Evolutionary conservation across 2,113 vertebrate species (phyloP), one percentile per base, ranked within the genome.

Genomic region (Xenopus laevis): DNA sequence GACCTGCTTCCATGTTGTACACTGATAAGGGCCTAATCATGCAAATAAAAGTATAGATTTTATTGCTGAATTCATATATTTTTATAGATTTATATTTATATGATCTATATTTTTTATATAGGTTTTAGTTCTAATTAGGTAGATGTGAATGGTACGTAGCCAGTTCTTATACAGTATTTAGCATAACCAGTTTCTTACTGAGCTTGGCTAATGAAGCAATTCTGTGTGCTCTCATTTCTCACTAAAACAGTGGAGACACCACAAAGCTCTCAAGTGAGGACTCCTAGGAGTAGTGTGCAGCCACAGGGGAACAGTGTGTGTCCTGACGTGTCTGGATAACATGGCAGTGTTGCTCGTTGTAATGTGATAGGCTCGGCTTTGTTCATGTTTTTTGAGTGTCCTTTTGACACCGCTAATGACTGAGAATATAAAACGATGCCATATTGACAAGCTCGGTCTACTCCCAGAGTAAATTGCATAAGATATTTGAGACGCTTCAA

Each of bases 261-360:
- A 75, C 66, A 70, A 70, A 70, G 67, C 74, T 44, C 65, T 69
- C 12, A 20, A 62, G 33, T 62, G 72, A 50, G n/a, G 65, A 57
- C 65, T 68, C 58, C 2, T 50, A 68, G 73, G 65, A 75, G 74
- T 76, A 74, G 65, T 60, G 65, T 76, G 66, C 68, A 55, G 58
- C 67, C 74, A 70, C 74, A 53, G 66, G 74, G 59, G 67, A 76
- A 12, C 74, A 23, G 67, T 40, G 74, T 77, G 47, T 64, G 74
- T 70, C 67, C 74, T 77, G 74, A 77, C 74, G 70, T 77, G 74
- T 70, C 74, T 77, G 74, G 74, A 77, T 70, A 69, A 77, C 74
- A 77, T 77, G 67, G 74, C 60, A 57, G 59, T n/a, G 59, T 23
- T 55, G 74, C 74, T 77, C 44, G 55, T 70, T 77, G 74, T 77